A percentile compares a stretch with the other conserved stretches of the same genome.
Evolutionary conservation across 2,888 invertebrate species (phyloP).

Genomic region (Liposcelis brunnea): DNA sequence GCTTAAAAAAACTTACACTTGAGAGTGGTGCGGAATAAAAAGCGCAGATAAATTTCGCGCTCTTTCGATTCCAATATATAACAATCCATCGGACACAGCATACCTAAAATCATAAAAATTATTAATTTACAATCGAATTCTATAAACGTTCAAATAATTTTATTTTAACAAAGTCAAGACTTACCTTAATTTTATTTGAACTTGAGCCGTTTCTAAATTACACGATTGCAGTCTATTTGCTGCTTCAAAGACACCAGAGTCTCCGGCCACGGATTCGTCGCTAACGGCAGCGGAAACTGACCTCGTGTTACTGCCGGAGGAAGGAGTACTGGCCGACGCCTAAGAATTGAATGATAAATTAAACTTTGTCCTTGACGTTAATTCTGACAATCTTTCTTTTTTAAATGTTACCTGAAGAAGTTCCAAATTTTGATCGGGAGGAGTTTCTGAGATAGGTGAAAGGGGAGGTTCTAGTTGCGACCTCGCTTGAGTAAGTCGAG

Average conservation of each 20-base stretch:
- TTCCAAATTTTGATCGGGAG: slow-evolving; percentile 30
- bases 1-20: slow-evolving; percentile 69
- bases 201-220: slow-evolving; percentile 69
- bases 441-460: slow-evolving; percentile 75
- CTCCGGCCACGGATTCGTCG: slow-evolving; percentile 93
- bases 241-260: slow-evolving; percentile 83
- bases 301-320: slow-evolving; percentile 59
- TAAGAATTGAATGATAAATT: too few species aligned
- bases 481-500: slow-evolving; percentile 27
- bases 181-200: slow-evolving; percentile 70
- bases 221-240: slow-evolving; percentile 44
- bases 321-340: slow-evolving; percentile 1
- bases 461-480: slow-evolving; percentile 41
- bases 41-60: slow-evolving; percentile 78
- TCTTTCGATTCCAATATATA: slow-evolving; percentile 75
- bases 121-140: slow-evolving; percentile 12
- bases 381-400: background rate
- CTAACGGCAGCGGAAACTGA: slow-evolving; percentile 92
- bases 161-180: too few species aligned
- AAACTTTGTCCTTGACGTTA: too few species aligned
- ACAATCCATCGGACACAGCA: slow-evolving; percentile 59
- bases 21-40: slow-evolving; percentile 64
- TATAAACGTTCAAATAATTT: too few species aligned
- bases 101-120: slow-evolving; percentile 42
- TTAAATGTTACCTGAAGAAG: slow-evolving; percentile 12